Conservation (phyloP, 1,140 invertebrate genomes). For the Spodoptera litura region DNA sequence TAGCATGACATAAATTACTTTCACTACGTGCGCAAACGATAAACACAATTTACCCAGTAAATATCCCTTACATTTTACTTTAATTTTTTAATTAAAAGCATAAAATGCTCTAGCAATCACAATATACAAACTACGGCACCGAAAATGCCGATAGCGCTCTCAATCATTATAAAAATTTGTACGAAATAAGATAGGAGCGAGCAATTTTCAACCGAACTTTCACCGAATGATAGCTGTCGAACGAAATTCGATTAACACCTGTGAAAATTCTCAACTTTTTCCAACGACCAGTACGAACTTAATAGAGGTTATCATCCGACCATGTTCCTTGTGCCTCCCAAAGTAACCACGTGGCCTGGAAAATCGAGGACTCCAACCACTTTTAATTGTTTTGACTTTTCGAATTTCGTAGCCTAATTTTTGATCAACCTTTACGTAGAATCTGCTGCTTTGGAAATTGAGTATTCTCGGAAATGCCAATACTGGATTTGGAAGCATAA, state of each 20-base stretch:
- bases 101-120: too few relatives aligned
- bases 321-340: conserved; percentile 3
- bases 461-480: too few relatives aligned
- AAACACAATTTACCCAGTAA: too few relatives aligned
- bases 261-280: conserved; percentile 40
- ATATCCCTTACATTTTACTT: too few relatives aligned
- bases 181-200: conserved; percentile 31
- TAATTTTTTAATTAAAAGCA: too few relatives aligned
- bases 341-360: conserved; percentile 3
- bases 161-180: conserved; percentile 2
- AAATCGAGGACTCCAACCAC: not conserved
- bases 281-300: conserved; percentile 12
- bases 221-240: conserved; percentile 31
- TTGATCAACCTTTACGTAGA: too few relatives aligned
- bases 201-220: conserved; percentile 36
- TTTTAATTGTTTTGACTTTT: conserved; percentile 20
- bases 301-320: conserved; percentile 26
- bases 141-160: too few relatives aligned
- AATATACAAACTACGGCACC: too few relatives aligned
- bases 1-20: too few relatives aligned
- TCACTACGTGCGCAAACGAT: too few relatives aligned
- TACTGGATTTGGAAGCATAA: too few relatives aligned
- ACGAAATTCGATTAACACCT: conserved; percentile 48
- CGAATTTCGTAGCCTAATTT: not conserved
- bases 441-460: too few relatives aligned